phyloP scores from a whole-genome alignment of 1,140 invertebrate species.

The Zaprionus kolodkinae region DNA sequence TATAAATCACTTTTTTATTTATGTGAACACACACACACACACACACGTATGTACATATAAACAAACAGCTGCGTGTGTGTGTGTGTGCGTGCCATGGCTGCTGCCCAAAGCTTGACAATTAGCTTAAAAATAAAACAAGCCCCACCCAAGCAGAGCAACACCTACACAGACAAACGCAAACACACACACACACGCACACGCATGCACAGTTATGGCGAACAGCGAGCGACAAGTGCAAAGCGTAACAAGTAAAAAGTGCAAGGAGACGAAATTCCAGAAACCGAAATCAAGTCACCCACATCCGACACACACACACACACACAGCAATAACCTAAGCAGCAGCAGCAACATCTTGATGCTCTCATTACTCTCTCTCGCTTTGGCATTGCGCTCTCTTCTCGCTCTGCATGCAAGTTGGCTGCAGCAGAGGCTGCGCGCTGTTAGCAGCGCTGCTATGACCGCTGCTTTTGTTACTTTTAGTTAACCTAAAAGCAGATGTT shows the following conservation, averaged over 20 bases:
- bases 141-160: conserved; percentile 45
- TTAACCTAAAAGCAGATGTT: conserved; percentile 2
- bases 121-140: conserved; percentile 57
- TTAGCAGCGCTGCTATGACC: background rate
- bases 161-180: background rate
- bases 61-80: background rate
- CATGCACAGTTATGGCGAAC: too few species aligned
- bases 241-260: conserved; percentile 69
- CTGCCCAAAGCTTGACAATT: conserved; percentile 53
- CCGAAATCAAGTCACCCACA: conserved; percentile 47
- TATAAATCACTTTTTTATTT: conserved; percentile 60
- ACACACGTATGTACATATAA: too few species aligned
- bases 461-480: conserved; percentile 7
- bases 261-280: conserved; percentile 46
- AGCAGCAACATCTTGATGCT: background rate
- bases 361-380: background rate
- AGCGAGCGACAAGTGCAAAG: conserved; percentile 47
- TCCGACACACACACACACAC: conserved; percentile 4
- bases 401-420: background rate
- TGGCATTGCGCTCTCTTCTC: background rate
- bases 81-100: background rate
- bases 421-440: conserved; percentile 5
- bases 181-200: background rate
- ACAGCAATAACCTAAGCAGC: conserved; percentile 13
- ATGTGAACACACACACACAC: conserved; percentile 19